Conservation (phyloP, 2,113 vertebrate species). For the Microtus richardsoni region DNA sequence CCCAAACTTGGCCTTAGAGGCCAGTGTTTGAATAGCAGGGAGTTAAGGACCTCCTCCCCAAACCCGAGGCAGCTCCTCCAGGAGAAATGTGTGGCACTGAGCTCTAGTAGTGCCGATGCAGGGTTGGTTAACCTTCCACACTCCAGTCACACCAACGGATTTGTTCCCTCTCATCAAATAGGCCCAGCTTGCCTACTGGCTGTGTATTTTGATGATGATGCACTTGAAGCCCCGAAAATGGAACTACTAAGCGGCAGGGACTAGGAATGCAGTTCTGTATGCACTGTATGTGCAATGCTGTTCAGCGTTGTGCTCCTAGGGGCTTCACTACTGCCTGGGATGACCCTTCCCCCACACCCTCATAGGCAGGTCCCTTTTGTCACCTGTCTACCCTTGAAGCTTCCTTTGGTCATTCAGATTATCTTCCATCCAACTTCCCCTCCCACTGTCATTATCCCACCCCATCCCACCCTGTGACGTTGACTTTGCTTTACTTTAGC, state of each 20-base stretch:
- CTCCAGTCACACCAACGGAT: neutral
- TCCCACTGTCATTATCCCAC: neutral
- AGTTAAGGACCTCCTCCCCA: neutral
- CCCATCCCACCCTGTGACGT: neutral
- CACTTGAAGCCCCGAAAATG: neutral
- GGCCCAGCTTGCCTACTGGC: neutral
- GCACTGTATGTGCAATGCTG: rapidly evolving
- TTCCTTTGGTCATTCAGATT: neutral
- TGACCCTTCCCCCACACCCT: neutral
- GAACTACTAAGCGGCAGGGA: neutral
- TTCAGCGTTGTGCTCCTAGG: neutral
- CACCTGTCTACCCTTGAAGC: neutral
- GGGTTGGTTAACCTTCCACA: neutral
- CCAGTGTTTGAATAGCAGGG: neutral
- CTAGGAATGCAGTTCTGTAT: neutral
- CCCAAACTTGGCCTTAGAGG: neutral
- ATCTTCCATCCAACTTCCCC: neutral
- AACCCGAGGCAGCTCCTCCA: neutral
- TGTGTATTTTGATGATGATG: neutral
- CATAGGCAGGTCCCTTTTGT: neutral
- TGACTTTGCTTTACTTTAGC: conserved; percentile 3
- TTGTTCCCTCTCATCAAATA: neutral
- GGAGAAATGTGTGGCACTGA: neutral
- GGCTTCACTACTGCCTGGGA: neutral
- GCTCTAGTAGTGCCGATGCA: neutral